Percentiles rank a stretch among this genome's conserved stretches.
Evolutionary conservation across 2,888 invertebrate genomes (phyloP).

Genomic region (Trilocha varians): DNA sequence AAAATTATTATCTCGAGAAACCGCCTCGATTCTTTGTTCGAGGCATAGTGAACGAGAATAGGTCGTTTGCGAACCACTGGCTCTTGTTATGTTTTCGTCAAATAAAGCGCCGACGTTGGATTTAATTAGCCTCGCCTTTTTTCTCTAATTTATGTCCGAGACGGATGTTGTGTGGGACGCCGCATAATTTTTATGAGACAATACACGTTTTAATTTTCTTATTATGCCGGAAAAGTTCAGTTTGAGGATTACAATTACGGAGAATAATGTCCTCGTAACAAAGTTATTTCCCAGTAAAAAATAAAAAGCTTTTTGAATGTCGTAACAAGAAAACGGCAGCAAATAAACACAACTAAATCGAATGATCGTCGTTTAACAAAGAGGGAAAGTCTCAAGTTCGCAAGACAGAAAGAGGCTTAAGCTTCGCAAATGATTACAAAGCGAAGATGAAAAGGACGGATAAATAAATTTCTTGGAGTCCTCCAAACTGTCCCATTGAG

Average conservation of each 20-base stretch:
- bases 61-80: constrained; percentile 25
- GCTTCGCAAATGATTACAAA: not conserved
- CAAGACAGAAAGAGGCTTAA: not conserved
- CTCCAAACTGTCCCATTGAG: not conserved
- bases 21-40: constrained; percentile 34
- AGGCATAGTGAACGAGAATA: constrained; percentile 29
- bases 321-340: not conserved
- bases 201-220: not conserved
- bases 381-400: not conserved
- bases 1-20: constrained; percentile 46
- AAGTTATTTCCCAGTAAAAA: no score
- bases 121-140: constrained; percentile 29
- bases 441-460: not conserved
- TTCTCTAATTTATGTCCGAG: constrained; percentile 13
- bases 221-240: not conserved
- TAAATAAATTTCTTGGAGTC: not conserved
- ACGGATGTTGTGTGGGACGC: constrained; percentile 7
- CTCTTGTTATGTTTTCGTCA: constrained; percentile 30
- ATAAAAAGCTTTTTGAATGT: no score
- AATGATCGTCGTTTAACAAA: not conserved
- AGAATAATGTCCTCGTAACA: not conserved
- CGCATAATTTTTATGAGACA: constrained; percentile 4
- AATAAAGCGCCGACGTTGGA: constrained; percentile 28
- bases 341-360: not conserved
- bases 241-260: constrained; percentile 3